Percentiles rank a stretch among this genome's conserved stretches.
phyloP scores from a whole-genome alignment of 2,888 invertebrate genomes.

The Ectemnius cavifrons region DNA sequence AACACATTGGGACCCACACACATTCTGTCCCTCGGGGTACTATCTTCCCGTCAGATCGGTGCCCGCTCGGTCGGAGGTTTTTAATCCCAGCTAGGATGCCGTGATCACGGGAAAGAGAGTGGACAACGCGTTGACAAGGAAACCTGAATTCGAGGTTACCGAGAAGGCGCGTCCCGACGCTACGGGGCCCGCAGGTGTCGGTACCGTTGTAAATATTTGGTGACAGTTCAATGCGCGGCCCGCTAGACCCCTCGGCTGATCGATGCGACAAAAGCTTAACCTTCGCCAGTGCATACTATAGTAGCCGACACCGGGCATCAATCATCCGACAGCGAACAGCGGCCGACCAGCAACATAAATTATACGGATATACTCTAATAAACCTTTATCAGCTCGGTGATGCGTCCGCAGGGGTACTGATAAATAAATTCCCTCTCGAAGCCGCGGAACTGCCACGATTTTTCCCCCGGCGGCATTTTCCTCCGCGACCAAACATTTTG shows the following conservation, averaged over 20 bases:
- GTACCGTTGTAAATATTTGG: too few species aligned
- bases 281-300: conserved; percentile 9
- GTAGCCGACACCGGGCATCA: conserved; percentile 17
- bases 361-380: conserved; percentile 23
- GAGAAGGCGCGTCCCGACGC: too few species aligned
- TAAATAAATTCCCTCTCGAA: conserved; percentile 24
- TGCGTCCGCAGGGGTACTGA: conserved; percentile 5
- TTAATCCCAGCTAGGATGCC: too few species aligned
- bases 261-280: conserved; percentile 25
- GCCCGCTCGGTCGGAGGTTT: too few species aligned
- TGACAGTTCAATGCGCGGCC: too few species aligned
- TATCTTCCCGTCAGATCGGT: too few species aligned
- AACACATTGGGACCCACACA: not conserved
- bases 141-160: too few species aligned
- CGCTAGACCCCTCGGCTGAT: not conserved
- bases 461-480: not conserved
- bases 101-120: too few species aligned
- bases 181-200: too few species aligned
- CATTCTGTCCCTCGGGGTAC: too few species aligned
- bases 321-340: conserved; percentile 19
- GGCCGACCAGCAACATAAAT: conserved; percentile 25
- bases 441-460: not conserved
- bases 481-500: not conserved
- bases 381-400: conserved; percentile 31
- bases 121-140: too few species aligned